These are phyloP conservation scores for Halcyon smyrnensis DNA, from an alignment of 2,797 vertebrate genomes.

Conservation along the genomic window DNA sequence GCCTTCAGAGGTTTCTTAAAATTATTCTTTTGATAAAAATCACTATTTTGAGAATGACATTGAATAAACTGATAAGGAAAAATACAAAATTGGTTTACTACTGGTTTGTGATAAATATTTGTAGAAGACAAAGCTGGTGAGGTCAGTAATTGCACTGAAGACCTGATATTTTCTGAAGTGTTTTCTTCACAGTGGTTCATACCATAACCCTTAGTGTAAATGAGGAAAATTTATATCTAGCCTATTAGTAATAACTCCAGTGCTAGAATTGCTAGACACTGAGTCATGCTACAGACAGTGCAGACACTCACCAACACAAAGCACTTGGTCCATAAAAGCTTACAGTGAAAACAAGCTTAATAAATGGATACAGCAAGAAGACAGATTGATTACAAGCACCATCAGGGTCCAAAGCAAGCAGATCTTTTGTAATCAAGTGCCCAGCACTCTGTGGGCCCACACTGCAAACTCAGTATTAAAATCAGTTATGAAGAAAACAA, in stretches of 20 bases:
- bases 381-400: not conserved
- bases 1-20: slow-evolving; percentile 5
- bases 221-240: not conserved
- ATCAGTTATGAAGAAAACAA: not conserved
- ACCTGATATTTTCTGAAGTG: not conserved
- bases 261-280: not conserved
- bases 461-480: not conserved
- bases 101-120: not conserved
- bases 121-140: not conserved
- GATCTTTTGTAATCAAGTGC: not conserved
- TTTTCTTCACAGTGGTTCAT: not conserved
- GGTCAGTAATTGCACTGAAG: not conserved
- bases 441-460: not conserved
- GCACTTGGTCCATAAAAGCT: not conserved
- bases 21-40: slow-evolving; percentile 56
- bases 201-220: too few relatives aligned
- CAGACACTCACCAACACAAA: not conserved
- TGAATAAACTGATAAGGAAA: slow-evolving; percentile 6
- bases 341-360: not conserved
- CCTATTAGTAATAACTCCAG: not conserved
- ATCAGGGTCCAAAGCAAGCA: not conserved
- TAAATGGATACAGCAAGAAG: not conserved
- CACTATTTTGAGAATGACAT: slow-evolving; percentile 19
- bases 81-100: not conserved
- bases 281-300: accelerated